A percentile compares a stretch with the other conserved stretches of the same genome.
Conservation (phyloP, 1,140 invertebrate genomes). For the Camponotus pennsylvanicus region DNA sequence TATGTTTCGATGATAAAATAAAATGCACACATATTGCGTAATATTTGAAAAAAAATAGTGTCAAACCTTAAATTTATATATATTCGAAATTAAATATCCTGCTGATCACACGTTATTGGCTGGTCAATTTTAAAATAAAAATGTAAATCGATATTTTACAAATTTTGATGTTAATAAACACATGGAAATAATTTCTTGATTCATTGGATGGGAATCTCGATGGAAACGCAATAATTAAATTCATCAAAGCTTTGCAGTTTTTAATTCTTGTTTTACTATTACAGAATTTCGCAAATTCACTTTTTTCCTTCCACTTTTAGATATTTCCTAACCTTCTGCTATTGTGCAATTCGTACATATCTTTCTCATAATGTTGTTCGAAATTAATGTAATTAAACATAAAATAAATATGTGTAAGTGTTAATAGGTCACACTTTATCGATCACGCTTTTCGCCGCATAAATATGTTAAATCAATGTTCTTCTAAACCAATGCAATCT, state of each 20-base stretch:
- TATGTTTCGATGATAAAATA: conserved; percentile 12
- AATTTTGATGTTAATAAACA: background rate
- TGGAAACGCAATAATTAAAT: background rate
- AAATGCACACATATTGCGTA: conserved; percentile 3
- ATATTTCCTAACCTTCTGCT: too few relatives aligned
- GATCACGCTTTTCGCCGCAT: too few relatives aligned
- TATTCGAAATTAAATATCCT: too few relatives aligned
- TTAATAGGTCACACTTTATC: too few relatives aligned
- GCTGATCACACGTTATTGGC: too few relatives aligned
- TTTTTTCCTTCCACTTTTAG: background rate
- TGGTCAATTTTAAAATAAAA: background rate
- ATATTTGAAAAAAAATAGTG: background rate
- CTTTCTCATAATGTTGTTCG: conserved; percentile 19
- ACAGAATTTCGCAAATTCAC: background rate
- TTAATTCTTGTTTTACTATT: background rate
- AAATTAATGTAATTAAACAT: conserved; percentile 22
- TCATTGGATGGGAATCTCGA: background rate
- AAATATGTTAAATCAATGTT: too few relatives aligned
- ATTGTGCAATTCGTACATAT: background rate
- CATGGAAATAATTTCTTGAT: conserved; percentile 7
- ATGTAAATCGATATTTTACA: background rate
- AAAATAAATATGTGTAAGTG: too few relatives aligned
- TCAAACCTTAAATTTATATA: background rate
- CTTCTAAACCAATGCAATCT: too few relatives aligned
- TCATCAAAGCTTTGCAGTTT: background rate